Percentiles rank a stretch among this genome's conserved stretches.
These are phyloP conservation scores for Chamaea fasciata DNA, from an alignment of 2,113 vertebrate species.

Conservation along the genomic window DNA sequence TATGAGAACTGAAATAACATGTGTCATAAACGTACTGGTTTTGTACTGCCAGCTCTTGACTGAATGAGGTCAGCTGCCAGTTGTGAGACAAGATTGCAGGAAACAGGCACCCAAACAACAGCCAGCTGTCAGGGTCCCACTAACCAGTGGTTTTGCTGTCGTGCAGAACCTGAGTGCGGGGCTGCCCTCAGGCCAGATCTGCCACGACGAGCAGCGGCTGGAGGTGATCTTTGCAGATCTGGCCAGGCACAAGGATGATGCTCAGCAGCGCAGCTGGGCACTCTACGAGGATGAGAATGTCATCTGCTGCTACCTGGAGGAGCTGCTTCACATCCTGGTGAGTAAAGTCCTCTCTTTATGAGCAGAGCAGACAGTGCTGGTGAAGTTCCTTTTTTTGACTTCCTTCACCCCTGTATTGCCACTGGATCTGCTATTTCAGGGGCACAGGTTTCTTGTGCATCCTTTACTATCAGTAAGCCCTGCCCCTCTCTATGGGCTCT, in stretches of 20 bases:
- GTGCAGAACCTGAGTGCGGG: slow-evolving; percentile 80
- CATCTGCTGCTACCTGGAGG: slow-evolving; percentile 82
- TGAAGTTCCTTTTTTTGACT: not conserved
- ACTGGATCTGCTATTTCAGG: not conserved
- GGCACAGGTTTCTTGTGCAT: not conserved
- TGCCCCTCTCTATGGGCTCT: not conserved
- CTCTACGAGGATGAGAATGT: slow-evolving; percentile 80
- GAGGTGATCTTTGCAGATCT: slow-evolving; percentile 95
- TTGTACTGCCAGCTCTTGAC: slow-evolving; percentile 9
- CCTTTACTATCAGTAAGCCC: not conserved
- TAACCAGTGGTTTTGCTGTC: not conserved
- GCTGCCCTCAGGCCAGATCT: slow-evolving; percentile 91
- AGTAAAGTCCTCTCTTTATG: not conserved
- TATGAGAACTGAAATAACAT: not conserved
- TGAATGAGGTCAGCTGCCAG: slow-evolving; percentile 24
- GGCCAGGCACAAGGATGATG: slow-evolving; percentile 87
- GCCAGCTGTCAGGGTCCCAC: not conserved
- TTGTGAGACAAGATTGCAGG: not conserved
- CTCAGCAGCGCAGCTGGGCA: slow-evolving; percentile 93
- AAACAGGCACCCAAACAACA: not conserved
- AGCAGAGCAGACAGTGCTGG: not conserved
- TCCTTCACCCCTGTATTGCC: not conserved
- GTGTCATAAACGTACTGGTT: not conserved
- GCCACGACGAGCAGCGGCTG: slow-evolving; percentile 92
- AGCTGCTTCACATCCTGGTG: slow-evolving; percentile 92